phyloP scores from a whole-genome alignment of 2,113 vertebrate genomes.

The Cichladusa arquata region DNA sequence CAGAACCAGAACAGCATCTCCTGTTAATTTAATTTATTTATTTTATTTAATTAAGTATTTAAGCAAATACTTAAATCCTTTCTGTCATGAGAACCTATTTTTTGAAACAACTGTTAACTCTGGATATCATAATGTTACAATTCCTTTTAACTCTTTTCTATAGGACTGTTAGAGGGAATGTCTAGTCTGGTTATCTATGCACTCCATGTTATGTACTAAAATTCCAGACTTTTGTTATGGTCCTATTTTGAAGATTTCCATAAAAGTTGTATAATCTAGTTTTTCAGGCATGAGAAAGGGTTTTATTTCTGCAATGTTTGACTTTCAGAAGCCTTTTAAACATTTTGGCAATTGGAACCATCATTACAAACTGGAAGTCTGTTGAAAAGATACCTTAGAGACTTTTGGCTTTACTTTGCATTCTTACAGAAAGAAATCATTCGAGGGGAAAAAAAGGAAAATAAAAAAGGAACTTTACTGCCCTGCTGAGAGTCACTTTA shows the following conservation, averaged over 20 bases:
- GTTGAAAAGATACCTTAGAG: slow-evolving; percentile 60
- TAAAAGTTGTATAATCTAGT: not conserved
- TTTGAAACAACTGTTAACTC: not conserved
- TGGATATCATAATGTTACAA: not conserved
- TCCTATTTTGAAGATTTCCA: slow-evolving; percentile 4
- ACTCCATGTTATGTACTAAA: not conserved
- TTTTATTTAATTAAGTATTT: not conserved
- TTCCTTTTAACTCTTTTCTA: not conserved
- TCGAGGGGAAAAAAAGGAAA: not conserved
- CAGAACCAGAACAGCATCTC: not conserved
- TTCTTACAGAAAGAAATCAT: slow-evolving; percentile 46
- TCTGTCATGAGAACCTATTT: not conserved
- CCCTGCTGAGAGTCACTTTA: slow-evolving; percentile 23
- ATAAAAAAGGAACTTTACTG: slow-evolving; percentile 16
- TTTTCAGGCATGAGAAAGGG: slow-evolving; percentile 6
- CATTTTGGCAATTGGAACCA: slow-evolving; percentile 36
- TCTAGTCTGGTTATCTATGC: not conserved
- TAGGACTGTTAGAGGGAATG: not conserved
- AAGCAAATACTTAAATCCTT: not conserved
- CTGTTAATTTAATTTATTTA: not conserved
- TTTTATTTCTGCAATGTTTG: slow-evolving; percentile 27
- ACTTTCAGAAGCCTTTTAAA: slow-evolving; percentile 40
- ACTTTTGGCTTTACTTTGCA: slow-evolving; percentile 48
- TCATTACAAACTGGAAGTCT: slow-evolving; percentile 42
- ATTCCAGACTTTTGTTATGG: not conserved